These are phyloP conservation scores for Limnephilus lunatus DNA, from an alignment of 2,888 invertebrate genomes.

Conservation along the genomic window DNA sequence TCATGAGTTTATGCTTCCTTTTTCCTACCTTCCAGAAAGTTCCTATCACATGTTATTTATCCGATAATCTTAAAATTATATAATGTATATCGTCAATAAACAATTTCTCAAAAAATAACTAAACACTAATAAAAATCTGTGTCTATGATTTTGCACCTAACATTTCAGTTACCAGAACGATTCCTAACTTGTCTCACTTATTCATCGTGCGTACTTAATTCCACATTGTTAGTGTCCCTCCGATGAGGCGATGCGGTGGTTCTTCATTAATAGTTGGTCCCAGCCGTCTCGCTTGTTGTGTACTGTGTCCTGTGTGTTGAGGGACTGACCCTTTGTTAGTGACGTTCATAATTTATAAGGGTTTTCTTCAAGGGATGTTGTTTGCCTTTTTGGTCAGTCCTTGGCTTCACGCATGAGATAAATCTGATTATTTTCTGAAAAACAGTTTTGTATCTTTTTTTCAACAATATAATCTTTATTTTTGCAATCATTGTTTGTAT, in stretches of 20 bases:
- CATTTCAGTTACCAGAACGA: neutral
- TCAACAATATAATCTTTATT: too few species aligned
- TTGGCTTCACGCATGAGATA: too few species aligned
- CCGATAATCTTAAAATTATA: too few species aligned
- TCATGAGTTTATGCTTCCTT: too few species aligned
- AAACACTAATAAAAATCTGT: too few species aligned
- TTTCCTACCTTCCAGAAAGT: too few species aligned
- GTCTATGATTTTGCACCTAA: neutral
- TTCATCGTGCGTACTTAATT: neutral
- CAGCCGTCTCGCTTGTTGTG: neutral
- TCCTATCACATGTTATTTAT: too few species aligned
- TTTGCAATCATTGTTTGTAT: too few species aligned
- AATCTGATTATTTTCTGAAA: neutral
- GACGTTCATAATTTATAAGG: neutral
- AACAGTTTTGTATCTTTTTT: too few species aligned
- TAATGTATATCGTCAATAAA: too few species aligned
- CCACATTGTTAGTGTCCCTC: neutral
- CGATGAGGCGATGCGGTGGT: neutral
- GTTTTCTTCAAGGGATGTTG: slow-evolving; percentile 2
- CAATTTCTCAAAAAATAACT: too few species aligned
- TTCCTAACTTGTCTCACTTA: neutral
- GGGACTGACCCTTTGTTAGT: neutral
- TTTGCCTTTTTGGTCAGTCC: neutral
- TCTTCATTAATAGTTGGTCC: neutral
- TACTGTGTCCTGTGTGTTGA: neutral